Base-by-base conservation (phyloP, 2,797 vertebrate species). In the Mormyrus proboscirostris region DNA sequence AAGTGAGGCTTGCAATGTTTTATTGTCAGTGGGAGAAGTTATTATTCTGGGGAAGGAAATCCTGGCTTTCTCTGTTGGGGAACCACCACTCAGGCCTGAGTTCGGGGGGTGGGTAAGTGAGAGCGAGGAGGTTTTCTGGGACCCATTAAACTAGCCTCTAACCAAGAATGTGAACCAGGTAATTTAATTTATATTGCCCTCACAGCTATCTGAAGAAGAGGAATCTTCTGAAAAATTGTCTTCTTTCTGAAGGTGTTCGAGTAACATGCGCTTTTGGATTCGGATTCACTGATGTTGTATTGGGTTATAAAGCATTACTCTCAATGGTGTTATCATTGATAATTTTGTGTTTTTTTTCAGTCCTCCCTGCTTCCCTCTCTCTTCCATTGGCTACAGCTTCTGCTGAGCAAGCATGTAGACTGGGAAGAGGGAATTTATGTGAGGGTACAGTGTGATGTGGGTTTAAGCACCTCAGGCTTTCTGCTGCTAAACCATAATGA, bases 391-490 rank as follows among this genome's bases (percentile, higher is more conserved):
- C n/a, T 16, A 47, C 50, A 44, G 89, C 19, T 87, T 65, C 79
- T 87, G 85, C 84, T 79, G 89, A 89, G 65, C 84, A 79, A 57
- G 33, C 51, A 87, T 14, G 22, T 86, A 53, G 33, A 33, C 29
- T 7, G 22, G 22, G 16, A 44, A 44, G 79, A 22, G 38, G 82
- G 33, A 82, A 82, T 88, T 6, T 57, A 82, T 86, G 88, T 73
- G 76, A 89, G 51, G 88, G n/a, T 89, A 55, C 85, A 49, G 88
- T 90, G 90, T 92, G 92, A 91, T 92, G 87, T 88, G 87, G 92
- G 90, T 91, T 90, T 92, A 73, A 88, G 84, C 69, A 87, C 76
- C 87, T 85, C 51, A 89, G 90, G 90, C 90, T 89, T 83, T 76
- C 57, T 90, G 44, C 89, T 82, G 87, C 76, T 85, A 57, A 83